These are phyloP conservation scores for Diplodus puntazzo DNA, from an alignment of 2,797 vertebrate species.

Conservation along the genomic window DNA sequence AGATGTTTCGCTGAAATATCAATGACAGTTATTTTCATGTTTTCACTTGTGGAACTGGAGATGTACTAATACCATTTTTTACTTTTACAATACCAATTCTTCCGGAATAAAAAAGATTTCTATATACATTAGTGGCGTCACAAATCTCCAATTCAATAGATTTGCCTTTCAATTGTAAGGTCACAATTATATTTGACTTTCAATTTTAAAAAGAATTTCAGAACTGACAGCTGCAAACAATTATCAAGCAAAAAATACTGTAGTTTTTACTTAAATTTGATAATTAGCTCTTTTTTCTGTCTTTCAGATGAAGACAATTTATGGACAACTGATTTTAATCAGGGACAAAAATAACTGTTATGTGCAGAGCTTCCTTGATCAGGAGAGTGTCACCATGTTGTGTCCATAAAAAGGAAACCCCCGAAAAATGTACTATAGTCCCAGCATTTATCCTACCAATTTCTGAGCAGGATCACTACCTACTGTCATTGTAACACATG, in stretches of 20 bases:
- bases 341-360: background rate
- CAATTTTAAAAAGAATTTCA: too few relatives aligned
- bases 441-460: background rate
- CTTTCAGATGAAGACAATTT: background rate
- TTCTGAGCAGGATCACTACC: too few relatives aligned
- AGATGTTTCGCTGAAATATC: slow-evolving; percentile 28
- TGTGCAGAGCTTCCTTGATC: background rate
- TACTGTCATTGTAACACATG: background rate
- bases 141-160: too few relatives aligned
- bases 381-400: background rate
- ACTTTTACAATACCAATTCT: too few relatives aligned
- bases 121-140: too few relatives aligned
- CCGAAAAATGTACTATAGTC: too few relatives aligned
- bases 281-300: background rate
- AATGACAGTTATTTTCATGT: background rate
- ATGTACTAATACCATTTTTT: too few relatives aligned
- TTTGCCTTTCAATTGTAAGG: too few relatives aligned
- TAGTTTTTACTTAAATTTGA: background rate
- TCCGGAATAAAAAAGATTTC: too few relatives aligned
- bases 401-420: background rate
- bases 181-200: too few relatives aligned
- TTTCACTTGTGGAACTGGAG: background rate
- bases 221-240: too few relatives aligned
- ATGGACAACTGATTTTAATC: background rate
- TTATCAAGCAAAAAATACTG: too few relatives aligned